Evolutionary conservation across 2,888 invertebrate genomes (phyloP), one percentile per base, ranked within the genome.

Genomic region (Sialis fuliginosa): DNA sequence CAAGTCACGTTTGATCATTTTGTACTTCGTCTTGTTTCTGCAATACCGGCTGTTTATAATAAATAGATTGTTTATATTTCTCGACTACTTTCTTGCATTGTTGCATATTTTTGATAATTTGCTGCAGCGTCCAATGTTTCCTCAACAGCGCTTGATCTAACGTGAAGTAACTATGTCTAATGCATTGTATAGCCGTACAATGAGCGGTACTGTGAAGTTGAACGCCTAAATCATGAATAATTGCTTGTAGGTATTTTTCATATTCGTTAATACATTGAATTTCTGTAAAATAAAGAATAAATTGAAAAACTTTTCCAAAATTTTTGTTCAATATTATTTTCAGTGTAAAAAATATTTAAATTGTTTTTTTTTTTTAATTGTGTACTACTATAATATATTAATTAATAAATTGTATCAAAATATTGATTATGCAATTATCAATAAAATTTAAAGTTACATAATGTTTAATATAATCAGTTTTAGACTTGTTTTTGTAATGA

Each of bases 261-360:
- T 77, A 75, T 64, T 93, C 95, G 65, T 93, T 92, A 30, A 90
- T 75, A 35, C 82, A 75, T 60, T 90, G 86, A 32, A 96, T 68
- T 69, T 95, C 93, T 87, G 70, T 47, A 69, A 70, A 51, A 57
- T 56, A 51, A 55, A 51, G 52, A 49, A n/a, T n/a, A 48, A n/a
- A 46, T 42, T 37, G 47, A 41, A 54, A 52, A 47, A 35, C 43
- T 39, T 39, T 37, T 33, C 13, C 22, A 8, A 13, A 22, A 47
- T 8, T 22, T 30, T 30, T 42, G 40, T 42, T 47, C 42, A 22
- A 22, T 22, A 22, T 22, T 22, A 22, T 22, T 22, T 22, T 22
- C 4, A 22, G 22, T 2, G 22, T 22, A 22, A 22, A 22, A 22
- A 22, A 4, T 22, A 22, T 22, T 22, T 22, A 22, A 22, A 22